Evolutionary conservation across 2,888 invertebrate genomes (phyloP), one percentile per base, ranked within the genome.

Genomic region (Neocrepidodera transversa): DNA sequence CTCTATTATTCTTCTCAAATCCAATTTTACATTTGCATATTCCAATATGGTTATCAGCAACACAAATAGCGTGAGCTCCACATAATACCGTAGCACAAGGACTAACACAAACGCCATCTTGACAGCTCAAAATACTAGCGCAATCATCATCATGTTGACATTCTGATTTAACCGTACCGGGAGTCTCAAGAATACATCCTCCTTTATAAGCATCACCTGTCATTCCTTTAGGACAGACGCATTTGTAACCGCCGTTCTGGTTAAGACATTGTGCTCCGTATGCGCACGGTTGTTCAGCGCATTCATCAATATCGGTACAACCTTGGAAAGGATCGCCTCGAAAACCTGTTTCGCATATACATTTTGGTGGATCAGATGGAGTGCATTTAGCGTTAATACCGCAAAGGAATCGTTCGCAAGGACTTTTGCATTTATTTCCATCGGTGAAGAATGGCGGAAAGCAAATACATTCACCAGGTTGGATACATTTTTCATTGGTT

Each of bases 301-400:
- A 95, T 80, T 95, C 95, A 75, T 95, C 91, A 62, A 92, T 88
- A 74, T 94, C 93, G 1, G 87, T 84, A 74, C 94, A 94, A 26
- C 93, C 93, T 67, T 87, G 86, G 36, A 92, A 84, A 0, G 94
- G 91, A 79, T 94, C 91, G 8, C 95, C 94, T 79, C 91, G 91
- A 75, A 87, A 94, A 10, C 95, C 95, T 14, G 88, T 84, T 79
- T 90, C 87, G 77, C 95, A 95, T 86, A 91, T 88, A 76, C 95
- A 95, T 71, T 87, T 88, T 0, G 95, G 94, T 6, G 94, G 94
- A 80, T 94, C 92, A 60, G 89, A 90, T 0, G 93, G 92, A 1
- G 92, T 92, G 76, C 95, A 95, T 79, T 91, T 91, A 2, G 94
- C 90, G 75, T 95, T 94, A 47, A 94, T 89, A 26, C 95, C 95